Conservation (phyloP, 2,888 invertebrate genomes). For the Dicyrtomina minuta region DNA sequence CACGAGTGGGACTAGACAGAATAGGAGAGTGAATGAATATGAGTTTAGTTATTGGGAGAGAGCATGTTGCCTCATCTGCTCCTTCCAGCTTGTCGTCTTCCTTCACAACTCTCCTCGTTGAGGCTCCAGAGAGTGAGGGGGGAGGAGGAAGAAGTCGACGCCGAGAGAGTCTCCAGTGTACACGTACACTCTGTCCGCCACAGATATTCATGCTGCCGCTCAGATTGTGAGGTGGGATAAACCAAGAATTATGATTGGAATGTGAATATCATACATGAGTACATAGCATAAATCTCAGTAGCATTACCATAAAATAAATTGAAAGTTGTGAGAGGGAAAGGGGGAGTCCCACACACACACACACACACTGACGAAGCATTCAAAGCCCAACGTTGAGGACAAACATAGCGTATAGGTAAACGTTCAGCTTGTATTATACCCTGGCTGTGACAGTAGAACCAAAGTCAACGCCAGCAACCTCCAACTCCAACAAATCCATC, state of each 20-base stretch:
- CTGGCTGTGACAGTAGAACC: no score
- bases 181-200: no score
- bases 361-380: background rate
- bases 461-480: no score
- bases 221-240: slow-evolving; percentile 18
- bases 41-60: background rate
- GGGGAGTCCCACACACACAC: background rate
- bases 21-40: no score
- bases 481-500: background rate
- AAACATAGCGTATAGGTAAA: no score
- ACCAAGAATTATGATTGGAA: slow-evolving; percentile 33
- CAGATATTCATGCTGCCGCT: no score
- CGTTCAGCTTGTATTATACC: no score
- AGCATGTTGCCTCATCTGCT: background rate
- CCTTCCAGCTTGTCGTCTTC: background rate
- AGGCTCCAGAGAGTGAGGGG: no score
- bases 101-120: no score
- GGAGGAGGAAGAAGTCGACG: no score
- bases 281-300: slow-evolving; percentile 21
- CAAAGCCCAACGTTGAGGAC: background rate
- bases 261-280: slow-evolving; percentile 32
- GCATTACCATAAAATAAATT: slow-evolving; percentile 32
- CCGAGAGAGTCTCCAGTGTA: no score
- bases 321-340: slow-evolving; percentile 16
- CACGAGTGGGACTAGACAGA: no score